Conservation (phyloP, 2,113 vertebrate genomes). For the Turdus rufiventris region DNA sequence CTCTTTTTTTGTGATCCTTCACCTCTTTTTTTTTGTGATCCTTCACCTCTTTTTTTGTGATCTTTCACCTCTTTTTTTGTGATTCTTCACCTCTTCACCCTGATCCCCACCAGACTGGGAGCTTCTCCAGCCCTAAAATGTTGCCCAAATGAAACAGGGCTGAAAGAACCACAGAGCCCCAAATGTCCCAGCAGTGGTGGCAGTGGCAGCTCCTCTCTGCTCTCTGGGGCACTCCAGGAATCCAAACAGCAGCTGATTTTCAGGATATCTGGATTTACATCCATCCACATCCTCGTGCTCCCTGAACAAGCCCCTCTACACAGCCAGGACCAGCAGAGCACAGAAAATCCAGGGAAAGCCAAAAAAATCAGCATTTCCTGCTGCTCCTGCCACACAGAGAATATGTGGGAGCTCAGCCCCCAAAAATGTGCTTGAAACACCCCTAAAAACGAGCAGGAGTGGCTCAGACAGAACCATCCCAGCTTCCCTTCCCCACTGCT, state of each 20-base stretch:
- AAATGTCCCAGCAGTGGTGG: fast-evolving
- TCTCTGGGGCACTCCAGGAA: not conserved
- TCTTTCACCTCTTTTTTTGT: not conserved
- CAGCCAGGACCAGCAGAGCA: not conserved
- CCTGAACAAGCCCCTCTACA: not conserved
- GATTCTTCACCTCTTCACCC: not conserved
- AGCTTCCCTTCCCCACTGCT: not conserved
- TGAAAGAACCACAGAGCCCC: fast-evolving
- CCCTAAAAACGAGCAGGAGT: not conserved
- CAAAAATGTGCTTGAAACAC: not conserved
- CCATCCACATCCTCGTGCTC: not conserved
- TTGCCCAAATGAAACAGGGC: not conserved
- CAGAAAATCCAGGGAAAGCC: not conserved
- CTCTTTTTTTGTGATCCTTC: not conserved
- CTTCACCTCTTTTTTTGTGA: not conserved
- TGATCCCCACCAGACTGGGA: not conserved
- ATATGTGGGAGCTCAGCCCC: not conserved
- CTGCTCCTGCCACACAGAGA: not conserved
- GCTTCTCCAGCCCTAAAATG: not conserved
- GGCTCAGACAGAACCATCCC: not conserved
- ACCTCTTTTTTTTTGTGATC: not conserved
- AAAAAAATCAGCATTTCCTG: not conserved
- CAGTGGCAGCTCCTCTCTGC: not conserved
- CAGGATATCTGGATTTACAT: not conserved
- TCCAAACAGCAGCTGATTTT: not conserved